Evolutionary conservation across 1,140 invertebrate species (phyloP).

Genomic region (Penaeus chinensis): DNA sequence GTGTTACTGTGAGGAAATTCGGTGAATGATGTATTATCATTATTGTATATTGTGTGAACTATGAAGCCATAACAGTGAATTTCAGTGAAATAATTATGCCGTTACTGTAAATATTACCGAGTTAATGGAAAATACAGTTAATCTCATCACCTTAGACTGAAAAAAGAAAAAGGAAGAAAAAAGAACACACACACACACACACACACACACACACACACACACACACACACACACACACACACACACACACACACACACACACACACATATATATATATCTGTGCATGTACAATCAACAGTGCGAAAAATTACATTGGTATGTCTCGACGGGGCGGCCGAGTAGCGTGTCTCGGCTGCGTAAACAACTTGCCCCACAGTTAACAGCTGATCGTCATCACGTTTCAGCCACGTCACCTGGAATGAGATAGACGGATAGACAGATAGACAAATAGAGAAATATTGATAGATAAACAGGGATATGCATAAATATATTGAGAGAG

Average conservation of each 20-base stretch:
- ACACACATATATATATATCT: neutral
- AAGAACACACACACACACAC: neutral
- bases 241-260: neutral
- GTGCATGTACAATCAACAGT: too few species aligned
- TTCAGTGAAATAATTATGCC: neutral
- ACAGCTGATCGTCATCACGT: conserved; percentile 87
- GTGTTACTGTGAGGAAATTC: too few species aligned
- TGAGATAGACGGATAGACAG: neutral
- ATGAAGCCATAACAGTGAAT: neutral
- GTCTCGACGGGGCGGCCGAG: conserved; percentile 83
- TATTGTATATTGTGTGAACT: too few species aligned
- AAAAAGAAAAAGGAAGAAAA: neutral
- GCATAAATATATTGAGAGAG: too few species aligned
- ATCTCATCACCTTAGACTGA: too few species aligned
- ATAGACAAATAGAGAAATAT: too few species aligned
- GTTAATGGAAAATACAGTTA: too few species aligned
- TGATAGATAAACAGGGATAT: too few species aligned
- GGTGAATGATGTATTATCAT: too few species aligned
- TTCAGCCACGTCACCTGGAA: conserved; percentile 92
- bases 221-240: too few species aligned
- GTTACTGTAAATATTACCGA: neutral
- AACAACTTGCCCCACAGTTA: conserved; percentile 86
- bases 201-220: neutral
- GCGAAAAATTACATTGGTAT: conserved; percentile 73
- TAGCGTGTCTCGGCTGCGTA: conserved; percentile 89